phyloP scores from a whole-genome alignment of 2,797 vertebrate genomes.

The Enteromius fasciolatus region DNA sequence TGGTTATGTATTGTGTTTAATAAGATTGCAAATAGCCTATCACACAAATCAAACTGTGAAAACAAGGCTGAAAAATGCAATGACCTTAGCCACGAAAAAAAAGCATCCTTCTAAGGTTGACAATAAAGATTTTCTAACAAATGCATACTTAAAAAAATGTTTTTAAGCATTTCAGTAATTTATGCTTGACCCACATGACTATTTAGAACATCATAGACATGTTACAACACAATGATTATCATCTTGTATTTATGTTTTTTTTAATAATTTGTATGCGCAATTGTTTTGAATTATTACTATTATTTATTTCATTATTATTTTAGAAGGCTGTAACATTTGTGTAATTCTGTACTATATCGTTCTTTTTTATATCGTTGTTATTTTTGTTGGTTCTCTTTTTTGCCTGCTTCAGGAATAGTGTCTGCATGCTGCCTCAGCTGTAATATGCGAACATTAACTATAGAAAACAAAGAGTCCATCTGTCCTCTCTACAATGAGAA shows the following conservation, averaged over 20 bases:
- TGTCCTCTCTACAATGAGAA: slow-evolving; percentile 37
- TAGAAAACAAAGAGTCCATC: slow-evolving; percentile 58
- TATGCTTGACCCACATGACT: neutral
- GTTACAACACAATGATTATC: neutral
- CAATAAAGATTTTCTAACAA: neutral
- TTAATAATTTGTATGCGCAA: neutral
- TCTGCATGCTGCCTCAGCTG: slow-evolving; percentile 4
- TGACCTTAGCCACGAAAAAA: neutral
- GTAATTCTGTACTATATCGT: neutral
- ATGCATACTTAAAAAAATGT: neutral
- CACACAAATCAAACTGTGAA: neutral
- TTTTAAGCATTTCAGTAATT: neutral
- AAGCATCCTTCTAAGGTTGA: neutral
- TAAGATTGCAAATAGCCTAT: neutral
- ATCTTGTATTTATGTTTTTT: neutral
- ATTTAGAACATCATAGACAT: neutral
- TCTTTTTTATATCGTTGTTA: neutral
- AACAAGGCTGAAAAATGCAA: neutral
- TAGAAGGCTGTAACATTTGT: neutral
- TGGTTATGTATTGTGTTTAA: neutral
- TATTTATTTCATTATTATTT: neutral
- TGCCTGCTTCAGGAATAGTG: neutral
- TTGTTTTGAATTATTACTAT: neutral
- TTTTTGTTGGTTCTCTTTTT: neutral
- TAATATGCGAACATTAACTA: slow-evolving; percentile 39